Conservation (phyloP, 2,888 invertebrate species). For the Philhelius pedissequus region DNA sequence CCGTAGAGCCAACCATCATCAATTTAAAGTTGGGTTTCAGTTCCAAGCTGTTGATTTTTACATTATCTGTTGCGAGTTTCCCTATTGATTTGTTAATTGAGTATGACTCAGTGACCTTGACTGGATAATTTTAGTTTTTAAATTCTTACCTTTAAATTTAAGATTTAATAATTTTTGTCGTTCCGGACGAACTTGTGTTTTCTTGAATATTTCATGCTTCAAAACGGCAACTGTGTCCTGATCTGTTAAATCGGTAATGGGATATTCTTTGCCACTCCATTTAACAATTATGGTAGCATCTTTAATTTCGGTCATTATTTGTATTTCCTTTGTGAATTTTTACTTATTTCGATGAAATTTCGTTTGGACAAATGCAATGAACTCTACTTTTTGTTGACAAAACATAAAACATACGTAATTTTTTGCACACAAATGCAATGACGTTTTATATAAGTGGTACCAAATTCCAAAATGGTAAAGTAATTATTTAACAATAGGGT, state of each 20-base stretch:
- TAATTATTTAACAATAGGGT: too few species aligned
- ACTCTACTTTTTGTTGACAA: slow-evolving; percentile 55
- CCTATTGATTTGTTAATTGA: slow-evolving; percentile 80
- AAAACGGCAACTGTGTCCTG: slow-evolving; percentile 88
- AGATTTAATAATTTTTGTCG: slow-evolving; percentile 96
- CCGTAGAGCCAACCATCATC: slow-evolving; percentile 98
- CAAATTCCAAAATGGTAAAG: too few species aligned
- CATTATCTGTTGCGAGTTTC: slow-evolving; percentile 90
- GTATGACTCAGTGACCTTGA: neutral
- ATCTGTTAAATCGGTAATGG: slow-evolving; percentile 86
- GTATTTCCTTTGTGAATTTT: neutral
- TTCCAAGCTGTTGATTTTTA: slow-evolving; percentile 86
- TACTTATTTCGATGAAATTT: neutral
- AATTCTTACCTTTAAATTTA: slow-evolving; percentile 89
- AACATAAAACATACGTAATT: slow-evolving; percentile 46
- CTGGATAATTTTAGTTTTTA: neutral
- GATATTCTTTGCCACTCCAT: slow-evolving; percentile 96
- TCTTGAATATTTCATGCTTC: slow-evolving; percentile 90
- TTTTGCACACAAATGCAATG: neutral
- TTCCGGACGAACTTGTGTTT: slow-evolving; percentile 94
- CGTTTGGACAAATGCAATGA: slow-evolving; percentile 1
- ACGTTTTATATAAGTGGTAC: slow-evolving; percentile 14
- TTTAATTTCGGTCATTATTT: slow-evolving; percentile 70
- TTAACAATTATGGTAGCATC: slow-evolving; percentile 86
- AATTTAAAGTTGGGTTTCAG: slow-evolving; percentile 93